Conservation (phyloP, 2,888 invertebrate genomes). For the Phalera bucephala region DNA sequence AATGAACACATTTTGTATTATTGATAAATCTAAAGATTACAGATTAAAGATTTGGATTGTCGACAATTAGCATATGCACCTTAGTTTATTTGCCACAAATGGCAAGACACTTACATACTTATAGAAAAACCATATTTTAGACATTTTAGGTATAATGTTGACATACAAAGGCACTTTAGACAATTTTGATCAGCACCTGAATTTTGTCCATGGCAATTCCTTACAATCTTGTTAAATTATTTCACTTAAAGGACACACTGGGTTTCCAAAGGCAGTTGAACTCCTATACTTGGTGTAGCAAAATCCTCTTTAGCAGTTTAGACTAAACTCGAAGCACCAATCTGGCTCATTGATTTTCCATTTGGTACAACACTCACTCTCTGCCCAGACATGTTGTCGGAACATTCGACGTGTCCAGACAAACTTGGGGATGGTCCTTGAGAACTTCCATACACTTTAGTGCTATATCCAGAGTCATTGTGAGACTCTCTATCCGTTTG, state of each 20-base stretch:
- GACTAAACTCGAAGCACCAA: conserved; percentile 87
- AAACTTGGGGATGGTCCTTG: conserved; percentile 90
- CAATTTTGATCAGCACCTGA: no score
- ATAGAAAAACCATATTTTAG: no score
- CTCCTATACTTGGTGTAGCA: no score
- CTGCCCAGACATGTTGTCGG: conserved; percentile 68
- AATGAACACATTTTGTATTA: background rate
- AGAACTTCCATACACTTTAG: conserved; percentile 90
- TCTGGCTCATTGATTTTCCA: conserved; percentile 60
- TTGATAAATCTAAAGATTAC: background rate
- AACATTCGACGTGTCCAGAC: conserved; percentile 80
- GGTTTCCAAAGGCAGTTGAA: no score
- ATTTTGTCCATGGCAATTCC: no score
- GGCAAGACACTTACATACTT: no score
- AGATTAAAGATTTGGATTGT: background rate
- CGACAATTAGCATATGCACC: background rate
- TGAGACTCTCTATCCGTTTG: conserved; percentile 86
- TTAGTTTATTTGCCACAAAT: background rate
- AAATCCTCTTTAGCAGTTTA: no score
- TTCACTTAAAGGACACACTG: no score
- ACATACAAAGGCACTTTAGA: background rate
- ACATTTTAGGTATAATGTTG: background rate
- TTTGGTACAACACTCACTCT: conserved; percentile 57
- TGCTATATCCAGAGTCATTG: conserved; percentile 94
- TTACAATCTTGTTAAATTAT: no score